phyloP scores from a whole-genome alignment of 2,888 invertebrate species.

The Napeogenes sylphis region DNA sequence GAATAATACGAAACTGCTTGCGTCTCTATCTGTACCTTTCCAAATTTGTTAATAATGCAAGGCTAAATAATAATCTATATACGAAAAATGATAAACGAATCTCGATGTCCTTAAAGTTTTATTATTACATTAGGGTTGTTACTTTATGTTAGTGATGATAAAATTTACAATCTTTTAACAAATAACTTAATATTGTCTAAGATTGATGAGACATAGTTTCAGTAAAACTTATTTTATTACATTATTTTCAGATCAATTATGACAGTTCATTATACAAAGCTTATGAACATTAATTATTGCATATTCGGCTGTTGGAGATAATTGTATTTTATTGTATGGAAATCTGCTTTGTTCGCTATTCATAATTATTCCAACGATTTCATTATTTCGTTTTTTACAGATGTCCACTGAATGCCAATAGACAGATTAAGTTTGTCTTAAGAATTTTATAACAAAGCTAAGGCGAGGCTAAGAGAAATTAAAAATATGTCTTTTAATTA shows the following conservation, averaged over 20 bases:
- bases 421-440: slow-evolving; percentile 5
- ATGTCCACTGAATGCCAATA: background rate
- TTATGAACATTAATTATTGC: slow-evolving; percentile 28
- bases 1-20: no score
- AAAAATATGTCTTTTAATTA: background rate
- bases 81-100: no score
- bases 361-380: slow-evolving; percentile 24
- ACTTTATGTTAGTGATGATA: no score
- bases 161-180: no score
- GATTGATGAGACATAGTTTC: no score
- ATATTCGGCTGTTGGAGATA: slow-evolving; percentile 27
- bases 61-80: no score
- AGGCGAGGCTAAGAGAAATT: background rate
- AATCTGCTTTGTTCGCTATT: slow-evolving; percentile 24
- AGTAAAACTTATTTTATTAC: no score
- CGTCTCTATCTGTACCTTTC: no score
- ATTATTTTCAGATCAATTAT: slow-evolving; percentile 19
- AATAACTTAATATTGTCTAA: no score
- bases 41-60: no score
- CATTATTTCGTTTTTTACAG: slow-evolving; percentile 13
- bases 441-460: slow-evolving; percentile 2
- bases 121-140: no score
- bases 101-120: no score
- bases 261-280: slow-evolving; percentile 25
- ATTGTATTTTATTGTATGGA: slow-evolving; percentile 28